Evolutionary conservation across 2,797 vertebrate species (phyloP).

Genomic region (Pangasius larnaudii): DNA sequence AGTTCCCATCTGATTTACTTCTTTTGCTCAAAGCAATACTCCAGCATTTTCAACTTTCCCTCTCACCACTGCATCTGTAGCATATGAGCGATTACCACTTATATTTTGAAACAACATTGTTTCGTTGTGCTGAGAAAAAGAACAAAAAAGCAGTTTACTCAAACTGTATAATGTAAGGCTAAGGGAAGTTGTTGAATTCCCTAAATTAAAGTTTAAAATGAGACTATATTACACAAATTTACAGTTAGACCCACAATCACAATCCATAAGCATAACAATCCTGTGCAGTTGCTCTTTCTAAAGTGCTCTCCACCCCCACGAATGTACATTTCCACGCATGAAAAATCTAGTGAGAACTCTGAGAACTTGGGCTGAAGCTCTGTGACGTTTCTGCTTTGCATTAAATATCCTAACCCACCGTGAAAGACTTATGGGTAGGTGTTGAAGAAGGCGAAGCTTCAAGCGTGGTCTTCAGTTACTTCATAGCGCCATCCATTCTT

Average conservation of each 20-base stretch:
- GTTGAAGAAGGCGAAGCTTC: not conserved
- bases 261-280: not conserved
- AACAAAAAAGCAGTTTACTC: not conserved
- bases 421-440: not conserved
- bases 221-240: not conserved
- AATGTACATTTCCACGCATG: not conserved
- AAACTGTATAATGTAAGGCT: not conserved
- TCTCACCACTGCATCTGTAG: constrained; percentile 5
- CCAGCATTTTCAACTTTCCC: not conserved
- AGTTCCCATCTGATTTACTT: not conserved
- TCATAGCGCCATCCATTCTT: not conserved
- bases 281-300: not conserved
- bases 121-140: not conserved
- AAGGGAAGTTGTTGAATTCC: not conserved
- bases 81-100: not conserved
- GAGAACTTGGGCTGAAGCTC: not conserved
- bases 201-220: not conserved
- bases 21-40: not conserved
- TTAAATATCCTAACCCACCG: not conserved
- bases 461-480: not conserved
- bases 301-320: not conserved
- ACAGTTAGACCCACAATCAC: not conserved
- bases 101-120: not conserved
- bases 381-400: too few relatives aligned
- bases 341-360: not conserved